Evolutionary conservation across 1,140 invertebrate species (phyloP), one percentile per base, ranked within the genome.

Genomic region (Carposina sasakii): DNA sequence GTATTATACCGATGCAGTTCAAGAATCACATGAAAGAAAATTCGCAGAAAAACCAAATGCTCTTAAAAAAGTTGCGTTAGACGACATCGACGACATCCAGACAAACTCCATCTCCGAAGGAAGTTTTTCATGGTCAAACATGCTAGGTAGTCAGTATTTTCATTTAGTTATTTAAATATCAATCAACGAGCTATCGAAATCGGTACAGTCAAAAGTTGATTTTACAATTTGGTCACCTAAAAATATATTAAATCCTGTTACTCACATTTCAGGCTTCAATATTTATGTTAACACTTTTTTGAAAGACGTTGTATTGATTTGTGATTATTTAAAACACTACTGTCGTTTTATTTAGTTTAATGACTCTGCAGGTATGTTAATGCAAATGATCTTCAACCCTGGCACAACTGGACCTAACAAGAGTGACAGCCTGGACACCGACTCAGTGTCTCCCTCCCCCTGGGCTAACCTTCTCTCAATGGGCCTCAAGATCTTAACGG

Each of bases 21-120:
- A 72, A 57, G 45, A 67, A 33, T 71, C 63, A 58, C 85, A 88
- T 37, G 90, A 90, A 33, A 86, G 93, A 40, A 96, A 95, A 85
- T 95, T 93, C 69, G 93, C 92, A 0, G 93, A 94, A 67, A 96
- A 96, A 79, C 92, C 93, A 5, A 96, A 96, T 66, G 90, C 92
- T 2, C 89, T 93, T 63, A 96, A 96, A 77, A 96, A 96, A 85
- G 93, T 95, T 1, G 90, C 91, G 0, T 67, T 93, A 2, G 93
- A 94, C 68, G 92, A 94, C 66, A 79, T 94, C 42, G 92, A 94
- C 54, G 93, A 95, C 57, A 89, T 94, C 50, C 89, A 91, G 63
- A 93, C 89, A 30, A 95, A 95, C 77, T 90, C 91, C 52, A 92
- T 95, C 63, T 88, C 89, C 48, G 93, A 90, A 47, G 86, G 87